Evolutionary conservation across 1,140 invertebrate genomes (phyloP), one percentile per base, ranked within the genome.

Genomic region (Calosoma granatense): DNA sequence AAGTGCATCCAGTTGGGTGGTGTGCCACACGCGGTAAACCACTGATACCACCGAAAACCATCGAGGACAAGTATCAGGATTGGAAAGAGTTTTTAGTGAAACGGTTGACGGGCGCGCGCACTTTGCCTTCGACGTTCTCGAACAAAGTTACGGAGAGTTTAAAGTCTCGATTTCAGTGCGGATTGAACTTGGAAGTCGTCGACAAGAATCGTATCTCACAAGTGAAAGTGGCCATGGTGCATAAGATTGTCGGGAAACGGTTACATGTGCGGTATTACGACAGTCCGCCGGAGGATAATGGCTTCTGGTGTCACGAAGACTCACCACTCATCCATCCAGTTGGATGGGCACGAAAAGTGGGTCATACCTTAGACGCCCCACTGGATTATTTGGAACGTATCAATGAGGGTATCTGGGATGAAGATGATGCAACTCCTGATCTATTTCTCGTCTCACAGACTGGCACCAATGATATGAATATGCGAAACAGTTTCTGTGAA

Each of bases 291-390:
- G 82, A 85, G 52, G 87, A 88, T 65, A 81, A 83, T 66, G 91
- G 87, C 4, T 97, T 97, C 72, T 98, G 94, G 94, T 97, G 92
- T 67, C 94, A 97, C 63, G 91, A 95, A 72, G 88, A 93, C 67
- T 96, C 93, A 0, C 88, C 92, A 0, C 76, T 97, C 3, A 91
- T 98, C 59, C 94, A 98, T 76, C 92, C 90, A 2, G 88, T 96
- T 1, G 94, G 94, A 14, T 98, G 95, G 95, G 91, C 94, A 0
- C 79, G 78, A 59, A 70, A 86, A 70, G 92, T 71, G 1, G 94
- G 93, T 0, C 94, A 97, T 67, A 82, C 84, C 41, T 76, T 98
- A 11, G 85, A 88, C 51, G 90, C 92, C 0, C 88, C 90, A 15
- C 74, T 81, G 26, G 81, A 81, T 51, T 94, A 93, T 69, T 70